Evolutionary conservation across 1,140 invertebrate genomes (phyloP).

Genomic region (Lethrus apterus): DNA sequence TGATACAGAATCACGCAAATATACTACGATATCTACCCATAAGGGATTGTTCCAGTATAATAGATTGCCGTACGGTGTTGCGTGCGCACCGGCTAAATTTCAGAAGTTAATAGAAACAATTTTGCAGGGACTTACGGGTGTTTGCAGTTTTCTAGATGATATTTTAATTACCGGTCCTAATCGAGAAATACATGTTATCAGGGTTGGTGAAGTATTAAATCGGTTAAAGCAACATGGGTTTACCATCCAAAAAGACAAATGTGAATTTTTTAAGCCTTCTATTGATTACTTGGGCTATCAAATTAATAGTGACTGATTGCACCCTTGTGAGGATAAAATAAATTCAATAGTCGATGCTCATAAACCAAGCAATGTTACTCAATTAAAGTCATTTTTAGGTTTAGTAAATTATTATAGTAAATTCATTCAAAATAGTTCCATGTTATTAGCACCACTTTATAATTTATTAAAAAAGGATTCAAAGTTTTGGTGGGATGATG

Average conservation of each 20-base stretch:
- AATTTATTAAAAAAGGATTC: slow-evolving; percentile 11
- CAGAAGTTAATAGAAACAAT: slow-evolving; percentile 26
- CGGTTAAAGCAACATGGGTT: slow-evolving; percentile 29
- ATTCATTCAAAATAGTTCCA: slow-evolving; percentile 27
- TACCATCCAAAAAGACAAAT: slow-evolving; percentile 19
- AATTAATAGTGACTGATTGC: slow-evolving; percentile 17
- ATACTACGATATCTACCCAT: slow-evolving; percentile 38
- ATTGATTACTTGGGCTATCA: slow-evolving; percentile 34
- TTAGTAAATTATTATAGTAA: slow-evolving; percentile 37
- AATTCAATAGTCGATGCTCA: slow-evolving; percentile 24
- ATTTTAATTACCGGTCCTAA: slow-evolving; percentile 32
- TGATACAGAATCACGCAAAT: slow-evolving; percentile 31
- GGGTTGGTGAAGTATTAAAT: slow-evolving; percentile 6
- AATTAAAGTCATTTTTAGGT: slow-evolving; percentile 32
- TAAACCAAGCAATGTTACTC: slow-evolving; percentile 27
- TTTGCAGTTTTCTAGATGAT: slow-evolving; percentile 35
- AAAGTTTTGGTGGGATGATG: slow-evolving; percentile 16
- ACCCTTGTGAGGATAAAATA: slow-evolving; percentile 19
- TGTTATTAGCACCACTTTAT: slow-evolving; percentile 14
- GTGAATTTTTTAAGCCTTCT: slow-evolving; percentile 15
- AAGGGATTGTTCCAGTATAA: slow-evolving; percentile 34
- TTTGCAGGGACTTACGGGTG: slow-evolving; percentile 26
- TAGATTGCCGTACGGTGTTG: slow-evolving; percentile 37
- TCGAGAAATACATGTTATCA: slow-evolving; percentile 23
- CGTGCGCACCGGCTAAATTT: slow-evolving; percentile 31